A percentile compares a stretch with the other conserved stretches of the same genome.
phyloP scores from a whole-genome alignment of 2,888 invertebrate genomes.

The Mesorhabditis belari region DNA sequence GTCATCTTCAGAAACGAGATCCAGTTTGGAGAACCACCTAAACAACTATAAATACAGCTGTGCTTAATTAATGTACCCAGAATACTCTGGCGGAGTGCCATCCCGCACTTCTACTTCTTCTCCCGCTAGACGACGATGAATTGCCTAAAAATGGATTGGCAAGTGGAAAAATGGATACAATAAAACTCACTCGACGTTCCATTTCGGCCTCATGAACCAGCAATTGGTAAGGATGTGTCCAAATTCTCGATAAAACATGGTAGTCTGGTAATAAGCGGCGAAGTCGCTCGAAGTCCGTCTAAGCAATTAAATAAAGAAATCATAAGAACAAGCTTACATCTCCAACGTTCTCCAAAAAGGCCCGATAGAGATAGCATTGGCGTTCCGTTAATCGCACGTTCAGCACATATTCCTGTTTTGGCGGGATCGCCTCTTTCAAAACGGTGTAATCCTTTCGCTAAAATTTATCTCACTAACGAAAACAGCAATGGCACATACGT shows the following conservation, averaged over 20 bases:
- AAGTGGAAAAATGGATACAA: not conserved
- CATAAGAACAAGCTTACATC: conserved; percentile 13
- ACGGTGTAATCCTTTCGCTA: conserved; percentile 50
- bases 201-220: conserved; percentile 55
- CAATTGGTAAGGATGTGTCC: conserved; percentile 63
- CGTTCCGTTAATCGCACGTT: conserved; percentile 74
- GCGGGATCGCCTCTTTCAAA: conserved; percentile 84
- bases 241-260: conserved; percentile 59
- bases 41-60: no score
- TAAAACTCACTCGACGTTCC: conserved; percentile 25
- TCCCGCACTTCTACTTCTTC: not conserved
- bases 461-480: conserved; percentile 7
- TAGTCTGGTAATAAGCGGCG: conserved; percentile 60
- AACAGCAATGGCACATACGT: conserved; percentile 52
- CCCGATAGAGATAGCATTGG: conserved; percentile 59
- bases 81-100: not conserved
- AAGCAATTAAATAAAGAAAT: not conserved
- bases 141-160: conserved; percentile 8
- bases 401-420: conserved; percentile 91
- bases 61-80: no score
- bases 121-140: conserved; percentile 3
- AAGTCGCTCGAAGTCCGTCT: conserved; percentile 19
- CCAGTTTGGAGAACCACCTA: conserved; percentile 24
- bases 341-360: conserved; percentile 14
- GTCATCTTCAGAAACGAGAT: conserved; percentile 65